These are phyloP conservation scores for Echinops telfairi DNA, from an alignment of 2,113 vertebrate species.

Conservation along the genomic window DNA sequence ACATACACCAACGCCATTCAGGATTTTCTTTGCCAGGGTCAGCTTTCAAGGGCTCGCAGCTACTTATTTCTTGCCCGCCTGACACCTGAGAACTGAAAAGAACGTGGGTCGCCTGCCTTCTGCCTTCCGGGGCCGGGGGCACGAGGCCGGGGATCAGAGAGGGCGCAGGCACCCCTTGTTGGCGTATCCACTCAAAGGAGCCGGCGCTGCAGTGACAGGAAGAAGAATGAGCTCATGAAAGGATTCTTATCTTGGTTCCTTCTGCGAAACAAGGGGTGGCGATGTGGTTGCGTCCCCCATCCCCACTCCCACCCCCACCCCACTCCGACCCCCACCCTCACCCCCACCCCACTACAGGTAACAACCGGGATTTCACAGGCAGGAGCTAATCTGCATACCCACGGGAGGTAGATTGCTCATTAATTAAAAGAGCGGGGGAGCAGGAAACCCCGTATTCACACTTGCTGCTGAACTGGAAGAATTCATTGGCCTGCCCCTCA, in stretches of 20 bases:
- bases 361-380: constrained; percentile 76
- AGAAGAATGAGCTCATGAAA: constrained; percentile 66
- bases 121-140: constrained; percentile 61
- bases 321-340: background rate
- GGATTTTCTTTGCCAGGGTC: constrained; percentile 62
- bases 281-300: constrained; percentile 66
- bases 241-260: constrained; percentile 84
- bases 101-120: constrained; percentile 56
- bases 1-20: constrained; percentile 55
- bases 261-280: constrained; percentile 78
- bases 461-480: constrained; percentile 60
- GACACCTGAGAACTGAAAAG: constrained; percentile 73
- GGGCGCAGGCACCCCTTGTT: constrained; percentile 68
- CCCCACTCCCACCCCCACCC: too few relatives aligned
- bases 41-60: constrained; percentile 60
- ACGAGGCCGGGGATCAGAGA: constrained; percentile 9
- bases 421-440: constrained; percentile 71
- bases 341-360: constrained; percentile 65
- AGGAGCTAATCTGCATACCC: constrained; percentile 78
- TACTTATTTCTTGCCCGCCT: constrained; percentile 69
- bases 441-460: constrained; percentile 49
- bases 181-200: constrained; percentile 69
- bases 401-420: constrained; percentile 75
- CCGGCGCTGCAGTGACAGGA: constrained; percentile 62
- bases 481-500: constrained; percentile 63